phyloP scores from a whole-genome alignment of 2,888 invertebrate species.

The Hipparchia semele region DNA sequence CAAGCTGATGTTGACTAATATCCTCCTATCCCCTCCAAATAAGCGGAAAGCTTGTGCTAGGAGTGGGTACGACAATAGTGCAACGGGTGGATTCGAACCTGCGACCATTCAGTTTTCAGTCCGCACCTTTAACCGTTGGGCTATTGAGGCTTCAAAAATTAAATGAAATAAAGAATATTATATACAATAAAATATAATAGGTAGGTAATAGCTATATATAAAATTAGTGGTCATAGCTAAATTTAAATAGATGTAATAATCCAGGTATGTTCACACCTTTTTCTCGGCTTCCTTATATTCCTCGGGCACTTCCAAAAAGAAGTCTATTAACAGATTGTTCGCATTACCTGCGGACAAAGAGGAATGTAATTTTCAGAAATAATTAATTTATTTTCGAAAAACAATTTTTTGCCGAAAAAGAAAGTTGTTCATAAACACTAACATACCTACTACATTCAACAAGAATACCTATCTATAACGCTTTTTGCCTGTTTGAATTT shows the following conservation, averaged over 20 bases:
- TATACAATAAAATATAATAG: not conserved
- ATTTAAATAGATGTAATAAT: not conserved
- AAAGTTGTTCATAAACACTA: not conserved
- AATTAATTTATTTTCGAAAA: not conserved
- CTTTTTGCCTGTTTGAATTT: not conserved
- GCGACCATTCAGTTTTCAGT: too few relatives aligned
- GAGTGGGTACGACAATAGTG: too few relatives aligned
- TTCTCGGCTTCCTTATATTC: slow-evolving; percentile 49
- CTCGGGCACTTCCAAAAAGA: slow-evolving; percentile 87
- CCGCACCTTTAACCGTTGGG: too few relatives aligned
- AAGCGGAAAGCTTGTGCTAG: too few relatives aligned
- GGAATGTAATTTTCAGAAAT: slow-evolving; percentile 40
- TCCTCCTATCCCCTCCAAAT: too few relatives aligned
- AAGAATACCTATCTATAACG: not conserved
- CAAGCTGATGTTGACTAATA: too few relatives aligned
- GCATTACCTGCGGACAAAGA: slow-evolving; percentile 81
- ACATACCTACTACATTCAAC: too few relatives aligned
- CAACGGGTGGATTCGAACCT: too few relatives aligned
- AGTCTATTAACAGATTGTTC: slow-evolving; percentile 91
- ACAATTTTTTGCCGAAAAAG: not conserved
- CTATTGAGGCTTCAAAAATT: too few relatives aligned
- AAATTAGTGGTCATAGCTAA: slow-evolving; percentile 54
- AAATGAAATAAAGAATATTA: too few relatives aligned
- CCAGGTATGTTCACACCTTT: slow-evolving; percentile 57
- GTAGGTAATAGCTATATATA: not conserved